Evolutionary conservation across 2,113 vertebrate species (phyloP), one percentile per base, ranked within the genome.

Genomic region (Turnix velox): DNA sequence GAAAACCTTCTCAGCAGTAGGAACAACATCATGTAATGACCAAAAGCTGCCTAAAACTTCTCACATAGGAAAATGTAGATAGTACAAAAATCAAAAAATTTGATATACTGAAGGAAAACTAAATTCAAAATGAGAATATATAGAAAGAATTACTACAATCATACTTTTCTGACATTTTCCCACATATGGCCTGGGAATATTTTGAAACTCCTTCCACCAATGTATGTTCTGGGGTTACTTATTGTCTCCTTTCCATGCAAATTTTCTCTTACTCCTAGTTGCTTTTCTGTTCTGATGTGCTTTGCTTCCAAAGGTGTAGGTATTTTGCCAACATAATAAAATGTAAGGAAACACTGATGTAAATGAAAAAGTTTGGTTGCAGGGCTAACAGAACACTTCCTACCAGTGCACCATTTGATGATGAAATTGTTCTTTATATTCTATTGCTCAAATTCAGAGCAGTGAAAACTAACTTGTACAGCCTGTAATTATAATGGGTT

Each of bases 371-470:
- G 92, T 91, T 95, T 52, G 84, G 80, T 88, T 66, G 72, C 66
- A 61, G 45, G 48, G 94, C 80, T 90, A 94, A 77, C 61, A 63
- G 69, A 71, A 94, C 35, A 39, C 90, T 96, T 94, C 83, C 95
- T 83, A 89, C 58, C 65, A 62, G 24, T 40, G n/a, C 46, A 33
- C 71, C 63, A 73, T 96, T 95, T 96, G 91, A 87, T 92, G 94
- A 95, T 95, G 84, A 92, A 85, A 84, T 84, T 90, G n/a, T 4
- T 75, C 93, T 85, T 80, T 63, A 49, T 90, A 85, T 95, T 91
- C 71, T 37, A 68, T 24, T 30, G 48, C 84, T 39, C 14, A 66
- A 69, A 92, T 83, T 94, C 65, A 59, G 58, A 27, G 12, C 81
- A 87, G 65, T 67, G 35, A 77, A 86, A 94, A 49, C 62, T 67